A percentile compares a stretch with the other conserved stretches of the same genome.
Conservation (phyloP, 2,113 vertebrate species). For the Megaceryle maxima region DNA sequence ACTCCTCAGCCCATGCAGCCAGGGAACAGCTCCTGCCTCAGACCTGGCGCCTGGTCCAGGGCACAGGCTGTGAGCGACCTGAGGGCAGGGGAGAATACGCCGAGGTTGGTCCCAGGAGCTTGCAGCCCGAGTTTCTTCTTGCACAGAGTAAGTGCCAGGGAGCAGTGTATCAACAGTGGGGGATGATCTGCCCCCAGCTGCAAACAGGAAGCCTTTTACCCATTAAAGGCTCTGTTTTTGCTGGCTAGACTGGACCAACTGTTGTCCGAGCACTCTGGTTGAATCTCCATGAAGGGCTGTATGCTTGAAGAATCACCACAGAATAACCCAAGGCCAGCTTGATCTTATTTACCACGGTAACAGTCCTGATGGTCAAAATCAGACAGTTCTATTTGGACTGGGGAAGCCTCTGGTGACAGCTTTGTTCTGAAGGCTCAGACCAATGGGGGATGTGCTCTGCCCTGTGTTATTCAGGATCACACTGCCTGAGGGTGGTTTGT, state of each 20-base stretch:
- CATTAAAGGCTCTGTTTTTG: rapidly evolving
- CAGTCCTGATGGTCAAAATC: not conserved
- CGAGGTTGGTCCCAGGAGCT: not conserved
- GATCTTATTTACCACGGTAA: too few relatives aligned
- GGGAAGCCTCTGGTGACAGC: not conserved
- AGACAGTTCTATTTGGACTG: rapidly evolving
- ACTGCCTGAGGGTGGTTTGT: rapidly evolving
- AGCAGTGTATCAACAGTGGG: too few relatives aligned
- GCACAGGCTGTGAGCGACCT: not conserved
- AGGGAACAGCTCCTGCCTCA: not conserved
- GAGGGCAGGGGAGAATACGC: not conserved
- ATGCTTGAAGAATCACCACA: not conserved
- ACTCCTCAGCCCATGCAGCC: not conserved
- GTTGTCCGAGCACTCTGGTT: not conserved
- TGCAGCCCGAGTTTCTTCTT: rapidly evolving
- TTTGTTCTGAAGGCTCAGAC: not conserved
- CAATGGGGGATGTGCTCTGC: not conserved
- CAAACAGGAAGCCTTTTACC: rapidly evolving
- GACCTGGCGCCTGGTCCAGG: rapidly evolving
- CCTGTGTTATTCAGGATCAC: rapidly evolving
- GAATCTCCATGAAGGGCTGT: not conserved
- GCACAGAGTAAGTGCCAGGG: too few relatives aligned
- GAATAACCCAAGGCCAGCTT: not conserved
- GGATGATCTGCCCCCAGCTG: not conserved
- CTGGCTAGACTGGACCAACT: not conserved